A percentile compares a stretch with the other conserved stretches of the same genome.
These are phyloP conservation scores for Drosophila macrospina DNA, from an alignment of 2,888 invertebrate genomes.

Conservation along the genomic window DNA sequence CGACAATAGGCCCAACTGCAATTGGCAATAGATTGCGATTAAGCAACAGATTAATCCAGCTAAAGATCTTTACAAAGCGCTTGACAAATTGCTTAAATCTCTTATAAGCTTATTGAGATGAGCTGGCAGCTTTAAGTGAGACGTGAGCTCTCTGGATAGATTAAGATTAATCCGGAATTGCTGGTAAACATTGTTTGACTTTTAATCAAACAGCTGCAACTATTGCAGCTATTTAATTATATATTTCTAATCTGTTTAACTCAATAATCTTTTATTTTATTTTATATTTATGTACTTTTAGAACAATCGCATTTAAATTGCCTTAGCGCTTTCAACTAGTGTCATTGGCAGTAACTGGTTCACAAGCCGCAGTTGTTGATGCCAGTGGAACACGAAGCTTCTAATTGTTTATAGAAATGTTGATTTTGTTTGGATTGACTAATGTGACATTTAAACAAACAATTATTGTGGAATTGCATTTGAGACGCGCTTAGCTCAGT, in stretches of 20 bases:
- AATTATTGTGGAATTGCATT: conserved; percentile 11
- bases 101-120: too few species aligned
- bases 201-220: neutral
- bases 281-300: neutral
- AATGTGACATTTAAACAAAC: conserved; percentile 18
- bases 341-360: conserved; percentile 13
- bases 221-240: too few species aligned
- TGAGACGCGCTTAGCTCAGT: neutral
- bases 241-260: neutral
- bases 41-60: conserved; percentile 9
- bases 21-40: neutral
- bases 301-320: neutral
- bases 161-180: neutral
- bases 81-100: neutral
- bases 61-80: neutral
- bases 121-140: neutral
- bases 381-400: conserved; percentile 10
- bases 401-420: conserved; percentile 6
- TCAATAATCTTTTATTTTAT: too few species aligned
- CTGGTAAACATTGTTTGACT: neutral
- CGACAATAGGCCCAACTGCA: conserved; percentile 18
- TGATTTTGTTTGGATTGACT: neutral
- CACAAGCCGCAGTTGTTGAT: conserved; percentile 21
- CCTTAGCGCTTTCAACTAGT: conserved; percentile 3
- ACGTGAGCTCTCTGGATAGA: too few species aligned